Base-by-base conservation (phyloP, 2,797 vertebrate genomes). In the Tokudaia tokunoshimensis region DNA sequence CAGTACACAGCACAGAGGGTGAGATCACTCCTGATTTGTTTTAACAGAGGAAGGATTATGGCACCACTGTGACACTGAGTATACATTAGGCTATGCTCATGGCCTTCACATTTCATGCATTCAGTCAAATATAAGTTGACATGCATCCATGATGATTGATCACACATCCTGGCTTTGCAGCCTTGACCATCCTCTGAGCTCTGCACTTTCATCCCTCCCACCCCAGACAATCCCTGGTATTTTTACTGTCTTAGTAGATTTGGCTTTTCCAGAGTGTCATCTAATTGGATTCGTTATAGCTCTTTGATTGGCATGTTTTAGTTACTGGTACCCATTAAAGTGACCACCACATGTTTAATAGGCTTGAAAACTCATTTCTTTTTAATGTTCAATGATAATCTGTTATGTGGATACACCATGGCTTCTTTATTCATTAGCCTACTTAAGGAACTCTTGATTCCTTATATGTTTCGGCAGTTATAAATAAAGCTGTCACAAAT, bases 401-500 rank as follows among this genome's bases (percentile, higher is more conserved):
- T 41, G 29, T 63, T 37, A 47, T 88, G 37, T 20, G 37, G 12
- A 65, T 57, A 6, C 50, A 41, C 24, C 44, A 37, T 14, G 24
- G 55, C 9, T 74, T 63, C 61, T 63, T 74, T 75, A 80, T 72
- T n/a, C 24, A 84, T 47, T 47, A 67, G 72, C 79, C 72, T 83
- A 89, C 61, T 91, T 59, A 83, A 88, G 20, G 15, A 52, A 29
- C 15, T 89, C 52, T 52, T 92, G 61, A 44, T 44, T 57, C n/a
- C 63, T 80, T 79, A 76, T 76, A 13, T 74, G 37, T 57, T 79
- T 89, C 50, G 61, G 85, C 55, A 89, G 5, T 72, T 89, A 50
- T 85, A 75, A 79, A 47, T 65, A 79, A 78, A 92, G 55, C 55
- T 89, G 63, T 79, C 50, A 31, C 72, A 57, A 94, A 57, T 52